These are phyloP conservation scores for Argyresthia albistria DNA, from an alignment of 2,888 invertebrate species.

Conservation along the genomic window DNA sequence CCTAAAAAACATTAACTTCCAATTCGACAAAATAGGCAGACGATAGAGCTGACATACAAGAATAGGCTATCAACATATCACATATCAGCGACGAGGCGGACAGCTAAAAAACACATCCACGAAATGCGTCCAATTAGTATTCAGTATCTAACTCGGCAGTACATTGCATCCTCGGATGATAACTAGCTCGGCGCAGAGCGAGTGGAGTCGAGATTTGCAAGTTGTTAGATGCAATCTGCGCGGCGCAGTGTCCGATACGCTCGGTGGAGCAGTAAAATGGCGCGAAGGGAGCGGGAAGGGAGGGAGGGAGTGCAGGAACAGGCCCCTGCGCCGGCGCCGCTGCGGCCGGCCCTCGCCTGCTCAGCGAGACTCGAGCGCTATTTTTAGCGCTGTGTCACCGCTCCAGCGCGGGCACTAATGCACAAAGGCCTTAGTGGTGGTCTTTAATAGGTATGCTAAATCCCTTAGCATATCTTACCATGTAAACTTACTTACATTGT, in stretches of 20 bases:
- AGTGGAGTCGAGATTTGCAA: constrained; percentile 2
- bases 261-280: constrained; percentile 57
- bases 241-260: constrained; percentile 27
- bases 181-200: not conserved
- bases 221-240: constrained; percentile 4
- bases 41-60: too few species aligned
- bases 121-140: constrained; percentile 1
- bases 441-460: constrained; percentile 2
- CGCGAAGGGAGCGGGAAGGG: constrained; percentile 20
- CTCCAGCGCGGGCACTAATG: constrained; percentile 19
- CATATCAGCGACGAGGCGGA: too few species aligned
- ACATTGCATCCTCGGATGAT: not conserved
- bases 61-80: too few species aligned
- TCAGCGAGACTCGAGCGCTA: constrained; percentile 34
- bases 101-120: too few species aligned
- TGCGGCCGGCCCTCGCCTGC: constrained; percentile 23
- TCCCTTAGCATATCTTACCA: not conserved
- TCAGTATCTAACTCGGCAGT: not conserved
- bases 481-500: not conserved
- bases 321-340: constrained; percentile 14
- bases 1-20: too few species aligned
- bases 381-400: constrained; percentile 67
- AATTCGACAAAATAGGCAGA: too few species aligned
- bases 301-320: not conserved
- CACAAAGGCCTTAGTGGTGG: constrained; percentile 3